Percentiles rank a stretch among this genome's conserved stretches.
Evolutionary conservation across 2,797 vertebrate species (phyloP).

Genomic region (Sebastes taczanowskii): DNA sequence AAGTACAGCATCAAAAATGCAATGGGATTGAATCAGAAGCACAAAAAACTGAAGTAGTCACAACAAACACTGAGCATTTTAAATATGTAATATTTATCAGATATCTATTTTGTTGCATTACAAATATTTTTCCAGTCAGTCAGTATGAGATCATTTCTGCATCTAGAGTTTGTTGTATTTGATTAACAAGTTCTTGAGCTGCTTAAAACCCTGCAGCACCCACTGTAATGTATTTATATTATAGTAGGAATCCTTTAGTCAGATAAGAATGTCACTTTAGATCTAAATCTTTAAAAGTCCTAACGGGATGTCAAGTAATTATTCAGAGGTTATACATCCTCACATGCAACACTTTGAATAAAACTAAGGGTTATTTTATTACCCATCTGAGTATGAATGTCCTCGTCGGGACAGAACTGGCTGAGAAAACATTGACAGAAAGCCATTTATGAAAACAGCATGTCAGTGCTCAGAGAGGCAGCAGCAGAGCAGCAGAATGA

Average conservation of each 20-base stretch:
- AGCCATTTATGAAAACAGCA: conserved; percentile 25
- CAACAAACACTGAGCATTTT: neutral
- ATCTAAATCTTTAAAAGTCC: neutral
- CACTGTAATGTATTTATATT: neutral
- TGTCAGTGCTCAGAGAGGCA: conserved; percentile 16
- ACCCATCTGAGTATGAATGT: neutral
- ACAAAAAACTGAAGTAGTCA: neutral
- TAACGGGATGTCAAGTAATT: neutral
- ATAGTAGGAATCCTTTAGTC: neutral
- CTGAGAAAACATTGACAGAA: conserved; percentile 13
- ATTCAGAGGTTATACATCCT: neutral
- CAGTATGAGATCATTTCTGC: neutral
- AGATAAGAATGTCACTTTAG: neutral
- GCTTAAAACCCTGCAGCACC: neutral
- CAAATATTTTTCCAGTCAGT: neutral
- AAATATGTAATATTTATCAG: neutral
- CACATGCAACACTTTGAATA: neutral
- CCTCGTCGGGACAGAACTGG: neutral
- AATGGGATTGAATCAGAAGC: neutral
- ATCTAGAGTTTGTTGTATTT: neutral
- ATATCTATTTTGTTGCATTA: neutral
- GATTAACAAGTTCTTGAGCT: neutral
- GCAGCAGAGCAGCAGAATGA: neutral
- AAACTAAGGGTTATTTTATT: neutral
- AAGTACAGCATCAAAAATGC: neutral